Base-by-base conservation (phyloP, 2,888 invertebrate genomes). In the Agriopis aurantiaria region DNA sequence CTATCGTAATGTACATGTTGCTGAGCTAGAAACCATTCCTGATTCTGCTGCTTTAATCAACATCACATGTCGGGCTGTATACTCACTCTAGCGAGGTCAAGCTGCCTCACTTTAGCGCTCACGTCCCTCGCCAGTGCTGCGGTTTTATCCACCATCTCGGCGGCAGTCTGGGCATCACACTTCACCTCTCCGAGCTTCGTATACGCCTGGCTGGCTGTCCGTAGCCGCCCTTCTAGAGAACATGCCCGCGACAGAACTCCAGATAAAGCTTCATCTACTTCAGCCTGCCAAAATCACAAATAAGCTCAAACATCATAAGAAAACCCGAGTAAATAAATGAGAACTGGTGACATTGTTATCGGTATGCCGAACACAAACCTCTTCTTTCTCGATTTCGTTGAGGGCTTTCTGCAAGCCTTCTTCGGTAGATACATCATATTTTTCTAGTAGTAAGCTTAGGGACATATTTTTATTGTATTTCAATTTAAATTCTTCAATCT, bases 111-210 rank as follows among this genome's bases (percentile, higher is more conserved):
- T 96, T 99, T 99, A 40, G 98, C 97, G 85, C 98, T 99, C 65
- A 99, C 99, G 87, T 98, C 98, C 82, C 98, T 97, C 0, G 99
- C 99, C 60, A 99, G 94, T 41, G 96, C 95, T 8, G 99, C 98
- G 0, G 99, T 99, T 83, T 96, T 96, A 46, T 96, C 95, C 46
- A 99, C 98, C 95, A 98, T 98, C 69, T 96, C 96, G 5, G 97
- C 96, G 45, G 99, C 95, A 76, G 97, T 96, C 76, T 97, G 96
- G 3, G 98, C 96, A 88, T 98, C 98, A 0, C 95, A 92, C 84
- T 96, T 96, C 12, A 98, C 96, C 33, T 96, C 93, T 76, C 96
- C 96, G n/a, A 99, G 94, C 82, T 97, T 97, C 1, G 97, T 96
- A 86, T 98, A 95, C 12, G 97, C 96, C 87, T 97, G 97, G 65